A percentile compares a stretch with the other conserved stretches of the same genome.
Conservation (phyloP, 2,797 vertebrate genomes). For the Sebastes steindachneri region DNA sequence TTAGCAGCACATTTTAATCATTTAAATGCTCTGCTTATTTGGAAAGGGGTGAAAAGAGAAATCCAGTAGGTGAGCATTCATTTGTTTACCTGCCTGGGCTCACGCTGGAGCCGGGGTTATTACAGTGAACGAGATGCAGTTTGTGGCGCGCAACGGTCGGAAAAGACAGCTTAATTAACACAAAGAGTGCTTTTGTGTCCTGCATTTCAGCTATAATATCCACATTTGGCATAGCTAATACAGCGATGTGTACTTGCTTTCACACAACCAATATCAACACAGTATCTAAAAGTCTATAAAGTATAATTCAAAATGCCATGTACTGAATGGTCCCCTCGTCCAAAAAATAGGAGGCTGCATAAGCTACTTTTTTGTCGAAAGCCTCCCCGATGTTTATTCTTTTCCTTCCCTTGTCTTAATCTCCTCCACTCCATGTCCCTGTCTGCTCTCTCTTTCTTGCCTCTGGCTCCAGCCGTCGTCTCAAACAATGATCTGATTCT, state of each 20-base stretch:
- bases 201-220: conserved; percentile 4
- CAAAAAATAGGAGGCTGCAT: conserved; percentile 34
- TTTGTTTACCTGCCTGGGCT: conserved; percentile 22
- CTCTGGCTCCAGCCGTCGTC: conserved; percentile 51
- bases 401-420: conserved; percentile 54
- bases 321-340: neutral
- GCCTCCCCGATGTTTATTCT: conserved; percentile 41
- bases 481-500: conserved; percentile 62
- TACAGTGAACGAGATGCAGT: neutral
- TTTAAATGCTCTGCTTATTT: conserved; percentile 28
- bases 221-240: neutral
- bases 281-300: neutral
- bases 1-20: conserved; percentile 44
- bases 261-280: neutral
- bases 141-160: conserved; percentile 7
- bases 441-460: conserved; percentile 48
- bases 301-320: conserved; percentile 8
- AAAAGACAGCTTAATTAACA: neutral
- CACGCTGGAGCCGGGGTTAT: neutral
- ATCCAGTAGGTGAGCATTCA: conserved; percentile 4
- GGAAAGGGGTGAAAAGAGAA: neutral
- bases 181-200: neutral
- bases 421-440: conserved; percentile 48
- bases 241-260: neutral
- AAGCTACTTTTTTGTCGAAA: conserved; percentile 46